phyloP scores from a whole-genome alignment of 2,797 vertebrate genomes.

The Cryptoblepharus egeriae region DNA sequence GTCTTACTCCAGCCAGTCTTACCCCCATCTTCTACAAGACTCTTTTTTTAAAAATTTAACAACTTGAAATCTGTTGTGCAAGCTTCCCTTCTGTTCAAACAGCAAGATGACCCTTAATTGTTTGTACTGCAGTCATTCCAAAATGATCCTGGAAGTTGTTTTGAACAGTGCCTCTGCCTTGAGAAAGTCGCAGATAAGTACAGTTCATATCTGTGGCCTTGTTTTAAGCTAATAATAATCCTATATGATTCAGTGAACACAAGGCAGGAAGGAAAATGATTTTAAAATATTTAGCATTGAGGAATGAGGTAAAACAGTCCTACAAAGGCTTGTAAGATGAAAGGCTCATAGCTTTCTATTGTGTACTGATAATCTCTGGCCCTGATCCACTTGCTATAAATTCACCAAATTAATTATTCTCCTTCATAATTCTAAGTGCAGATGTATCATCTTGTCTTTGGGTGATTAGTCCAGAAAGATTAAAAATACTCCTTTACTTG shows the following conservation, averaged over 20 bases:
- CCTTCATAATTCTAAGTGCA: conserved; percentile 34
- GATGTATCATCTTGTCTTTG: conserved; percentile 51
- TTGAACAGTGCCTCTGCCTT: background rate
- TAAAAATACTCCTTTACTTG: conserved; percentile 27
- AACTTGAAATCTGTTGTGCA: background rate
- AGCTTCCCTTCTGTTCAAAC: background rate
- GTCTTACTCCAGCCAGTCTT: too few relatives aligned
- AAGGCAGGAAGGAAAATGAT: background rate
- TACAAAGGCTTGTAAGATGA: background rate
- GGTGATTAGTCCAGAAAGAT: conserved; percentile 1
- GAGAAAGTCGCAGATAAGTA: background rate
- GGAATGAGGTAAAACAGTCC: background rate
- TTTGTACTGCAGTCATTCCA: conserved; percentile 17
- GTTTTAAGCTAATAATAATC: background rate
- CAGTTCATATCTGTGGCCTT: background rate
- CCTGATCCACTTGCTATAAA: background rate
- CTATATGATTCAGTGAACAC: background rate
- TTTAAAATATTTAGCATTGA: background rate
- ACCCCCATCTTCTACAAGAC: background rate
- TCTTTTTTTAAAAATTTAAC: background rate
- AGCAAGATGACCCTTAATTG: background rate
- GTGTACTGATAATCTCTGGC: conserved; percentile 2
- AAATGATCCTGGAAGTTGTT: conserved; percentile 25
- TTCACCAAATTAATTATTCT: conserved; percentile 26
- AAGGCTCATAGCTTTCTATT: conserved; percentile 21